Evolutionary conservation across 2,888 invertebrate species (phyloP).

Genomic region (Anorthoa munda): DNA sequence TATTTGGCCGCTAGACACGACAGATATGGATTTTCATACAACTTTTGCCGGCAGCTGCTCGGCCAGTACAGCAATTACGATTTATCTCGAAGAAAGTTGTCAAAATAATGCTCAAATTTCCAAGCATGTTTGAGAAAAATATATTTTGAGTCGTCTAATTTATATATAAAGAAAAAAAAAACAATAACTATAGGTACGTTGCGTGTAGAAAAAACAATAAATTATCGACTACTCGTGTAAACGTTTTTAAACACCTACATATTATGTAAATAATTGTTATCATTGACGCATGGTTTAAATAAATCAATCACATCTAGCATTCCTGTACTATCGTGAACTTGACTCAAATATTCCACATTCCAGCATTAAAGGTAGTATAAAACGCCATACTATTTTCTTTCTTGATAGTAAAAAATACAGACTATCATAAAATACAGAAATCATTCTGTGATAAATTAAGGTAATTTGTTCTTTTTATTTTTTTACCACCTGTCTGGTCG

Average conservation of each 20-base stretch:
- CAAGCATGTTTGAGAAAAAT: no score
- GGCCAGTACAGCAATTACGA: no score
- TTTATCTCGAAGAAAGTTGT: no score
- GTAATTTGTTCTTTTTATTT: background rate
- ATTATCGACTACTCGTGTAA: background rate
- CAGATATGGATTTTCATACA: no score
- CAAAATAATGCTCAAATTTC: no score
- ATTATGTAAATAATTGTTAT: constrained; percentile 17
- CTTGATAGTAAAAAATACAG: no score
- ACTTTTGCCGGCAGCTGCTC: no score
- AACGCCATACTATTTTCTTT: constrained; percentile 1
- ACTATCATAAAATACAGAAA: no score
- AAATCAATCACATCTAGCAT: constrained; percentile 39
- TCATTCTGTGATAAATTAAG: background rate
- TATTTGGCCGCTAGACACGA: no score
- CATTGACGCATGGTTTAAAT: background rate
- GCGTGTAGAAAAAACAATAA: background rate
- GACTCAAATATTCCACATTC: constrained; percentile 31
- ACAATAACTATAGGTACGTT: no score
- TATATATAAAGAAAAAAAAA: no score
- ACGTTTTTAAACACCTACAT: constrained; percentile 24
- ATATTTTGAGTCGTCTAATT: no score
- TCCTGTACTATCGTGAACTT: constrained; percentile 20
- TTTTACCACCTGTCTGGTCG: background rate
- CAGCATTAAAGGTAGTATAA: constrained; percentile 5